Base-by-base conservation (phyloP, 23 tunicate species). In the Pegea sp. region DNA sequence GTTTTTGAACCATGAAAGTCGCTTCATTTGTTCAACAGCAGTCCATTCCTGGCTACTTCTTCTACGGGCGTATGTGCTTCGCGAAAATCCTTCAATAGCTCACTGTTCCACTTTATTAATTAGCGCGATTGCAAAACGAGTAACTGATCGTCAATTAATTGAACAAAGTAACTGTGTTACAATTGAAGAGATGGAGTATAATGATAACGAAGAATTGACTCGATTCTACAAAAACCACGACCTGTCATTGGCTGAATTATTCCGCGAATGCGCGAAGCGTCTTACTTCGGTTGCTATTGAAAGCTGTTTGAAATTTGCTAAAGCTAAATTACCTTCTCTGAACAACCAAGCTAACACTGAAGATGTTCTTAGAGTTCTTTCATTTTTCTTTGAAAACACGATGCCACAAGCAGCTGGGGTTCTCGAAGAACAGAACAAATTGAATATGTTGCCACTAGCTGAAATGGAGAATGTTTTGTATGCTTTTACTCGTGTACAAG, bases 171-270 rank as follows among this genome's bases (percentile, higher is more conserved):
- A 24, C 22, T 68, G 58, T 34, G 13, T 64, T 34, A 11, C 53
- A 3, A 34, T 58, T 28, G 76, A 79, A 27, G 87, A 74, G 25
- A 16, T 69, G 28, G 81, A 66, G 19, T 61, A 73, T 13, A 68
- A 50, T 54, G 95, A 74, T 42, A 59, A 62, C 1, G 78, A 70
- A 20, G 86, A 84, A 57, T 5, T 58, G 26, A 25, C 27, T 4
- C 22, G 27, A 29, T 61, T 57, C n/a, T 26, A 53, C 28, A 58
- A 66, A 0, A 6, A 19, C 3, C 64, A 34, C 27, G 42, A 54
- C 24, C 26, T 25, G 2, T 7, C 7, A 20, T 19, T 63, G 28
- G 24, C 68, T 16, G 69, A 84, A 31, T 5, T 84, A 58, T 29
- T 73, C 8, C 61, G 76, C 3, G 42, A 26, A 25, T 74, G 76